These are phyloP conservation scores for Pantherophis alleghaniensis DNA, from an alignment of 2,797 vertebrate genomes.

Conservation along the genomic window DNA sequence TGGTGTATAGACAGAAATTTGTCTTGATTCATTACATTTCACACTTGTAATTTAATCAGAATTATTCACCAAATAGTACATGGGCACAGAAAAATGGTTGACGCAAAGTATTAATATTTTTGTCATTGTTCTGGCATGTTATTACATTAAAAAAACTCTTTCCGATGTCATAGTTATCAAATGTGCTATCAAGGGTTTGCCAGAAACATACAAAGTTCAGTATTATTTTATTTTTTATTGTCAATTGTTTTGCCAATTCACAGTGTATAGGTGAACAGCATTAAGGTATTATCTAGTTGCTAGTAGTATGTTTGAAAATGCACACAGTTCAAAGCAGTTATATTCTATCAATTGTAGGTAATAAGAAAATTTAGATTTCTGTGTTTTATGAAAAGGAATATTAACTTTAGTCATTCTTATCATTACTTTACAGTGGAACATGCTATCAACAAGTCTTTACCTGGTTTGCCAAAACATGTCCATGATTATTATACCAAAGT, in stretches of 20 bases:
- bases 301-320: slow-evolving; percentile 39
- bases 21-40: slow-evolving; percentile 52
- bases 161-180: slow-evolving; percentile 44
- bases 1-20: background rate
- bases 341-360: slow-evolving; percentile 29
- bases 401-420: slow-evolving; percentile 19
- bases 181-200: slow-evolving; percentile 44
- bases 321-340: slow-evolving; percentile 46
- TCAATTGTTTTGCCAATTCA: slow-evolving; percentile 27
- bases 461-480: slow-evolving; percentile 11
- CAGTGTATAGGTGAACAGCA: slow-evolving; percentile 36
- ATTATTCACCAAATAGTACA: slow-evolving; percentile 51
- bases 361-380: background rate
- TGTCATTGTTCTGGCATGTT: slow-evolving; percentile 53
- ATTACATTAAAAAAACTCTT: slow-evolving; percentile 34
- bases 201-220: slow-evolving; percentile 43
- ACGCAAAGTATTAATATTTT: slow-evolving; percentile 59
- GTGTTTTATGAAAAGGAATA: slow-evolving; percentile 31
- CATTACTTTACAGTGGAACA: slow-evolving; percentile 34
- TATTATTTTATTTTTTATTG: slow-evolving; percentile 34
- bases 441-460: slow-evolving; percentile 32
- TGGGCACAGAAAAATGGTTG: slow-evolving; percentile 49
- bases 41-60: slow-evolving; percentile 43
- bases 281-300: slow-evolving; percentile 40
- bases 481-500: background rate